Base-by-base conservation (phyloP, 35 echinoderm and acorn worm genomes). In the Lytechinus variegatus region DNA sequence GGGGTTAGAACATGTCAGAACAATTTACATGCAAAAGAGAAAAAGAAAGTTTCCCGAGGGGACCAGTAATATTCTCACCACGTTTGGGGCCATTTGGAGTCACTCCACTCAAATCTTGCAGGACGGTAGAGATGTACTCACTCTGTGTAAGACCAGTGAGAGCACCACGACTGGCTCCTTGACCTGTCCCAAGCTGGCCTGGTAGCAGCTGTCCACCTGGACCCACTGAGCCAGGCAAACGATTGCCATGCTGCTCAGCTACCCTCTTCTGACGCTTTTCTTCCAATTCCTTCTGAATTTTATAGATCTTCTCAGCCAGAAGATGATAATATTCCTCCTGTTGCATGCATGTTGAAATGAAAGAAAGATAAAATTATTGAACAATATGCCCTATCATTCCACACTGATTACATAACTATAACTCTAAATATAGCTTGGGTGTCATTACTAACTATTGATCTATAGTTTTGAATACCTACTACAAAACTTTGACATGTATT, bases 301-400 rank as follows among this genome's bases (percentile, higher is more conserved):
- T 99, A 90, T 99, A 99, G 52, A 99, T 99, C 90, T 99, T 99
- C 95, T 99, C 98, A 92, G 98, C 98, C 66, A 99, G 95, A 55
- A 99, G 97, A 96, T 99, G 98, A 94, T 99, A 99, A 91, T 99
- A 99, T 72, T 99, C 98, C 95, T 98, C 98, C 97, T 98, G 95
- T 86, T 55, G 66, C 66, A 53, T 55, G 66, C 66, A 53, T 56
- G 54, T 28, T 9, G 8, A 95, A 94, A 12, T 79, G 55, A 6
- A 52, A n/a, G n/a, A n/a, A n/a, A 8, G 53, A 27, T 91, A 33
- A 91, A 52, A 91, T 51, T 24, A 51, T 6, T 51, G 89, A 6
- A 14, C n/a, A 24, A 24, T 5, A 24, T 14, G 66, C n/a, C n/a
- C 66, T 3, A 79, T 79, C 56, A 13, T 16, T 79, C 21, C 66